phyloP scores from a whole-genome alignment of 92 coral and sea anemone genomes.

The Bergia puertoricense region DNA sequence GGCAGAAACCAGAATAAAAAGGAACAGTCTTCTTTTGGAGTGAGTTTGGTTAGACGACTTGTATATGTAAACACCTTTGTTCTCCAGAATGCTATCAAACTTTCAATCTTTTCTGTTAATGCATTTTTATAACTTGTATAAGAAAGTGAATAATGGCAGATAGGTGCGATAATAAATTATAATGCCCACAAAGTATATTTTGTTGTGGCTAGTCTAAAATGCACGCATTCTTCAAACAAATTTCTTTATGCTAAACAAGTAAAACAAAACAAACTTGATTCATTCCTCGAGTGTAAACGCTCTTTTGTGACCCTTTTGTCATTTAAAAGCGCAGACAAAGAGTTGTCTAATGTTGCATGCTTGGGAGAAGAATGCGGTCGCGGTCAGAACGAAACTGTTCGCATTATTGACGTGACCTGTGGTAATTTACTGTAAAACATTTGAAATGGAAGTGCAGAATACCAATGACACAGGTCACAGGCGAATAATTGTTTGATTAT shows the following conservation, averaged over 20 bases:
- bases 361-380: too few relatives aligned
- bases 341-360: too few relatives aligned
- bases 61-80: neutral
- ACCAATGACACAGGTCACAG: too few relatives aligned
- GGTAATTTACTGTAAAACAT: too few relatives aligned
- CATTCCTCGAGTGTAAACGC: too few relatives aligned
- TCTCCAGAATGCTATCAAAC: neutral
- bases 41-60: neutral
- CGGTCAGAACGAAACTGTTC: too few relatives aligned
- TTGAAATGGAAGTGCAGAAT: too few relatives aligned
- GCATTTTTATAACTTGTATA: neutral
- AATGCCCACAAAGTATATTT: neutral
- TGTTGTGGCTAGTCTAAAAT: neutral
- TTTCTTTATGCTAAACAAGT: neutral
- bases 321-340: too few relatives aligned
- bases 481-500: too few relatives aligned
- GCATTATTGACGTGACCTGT: too few relatives aligned
- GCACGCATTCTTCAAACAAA: neutral
- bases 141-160: neutral
- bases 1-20: neutral
- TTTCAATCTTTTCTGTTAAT: neutral
- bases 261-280: neutral
- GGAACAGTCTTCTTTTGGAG: neutral
- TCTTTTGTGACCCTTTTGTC: too few relatives aligned
- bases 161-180: neutral